Conservation (phyloP, 2,113 vertebrate genomes). For the Pygoscelis antarcticus region DNA sequence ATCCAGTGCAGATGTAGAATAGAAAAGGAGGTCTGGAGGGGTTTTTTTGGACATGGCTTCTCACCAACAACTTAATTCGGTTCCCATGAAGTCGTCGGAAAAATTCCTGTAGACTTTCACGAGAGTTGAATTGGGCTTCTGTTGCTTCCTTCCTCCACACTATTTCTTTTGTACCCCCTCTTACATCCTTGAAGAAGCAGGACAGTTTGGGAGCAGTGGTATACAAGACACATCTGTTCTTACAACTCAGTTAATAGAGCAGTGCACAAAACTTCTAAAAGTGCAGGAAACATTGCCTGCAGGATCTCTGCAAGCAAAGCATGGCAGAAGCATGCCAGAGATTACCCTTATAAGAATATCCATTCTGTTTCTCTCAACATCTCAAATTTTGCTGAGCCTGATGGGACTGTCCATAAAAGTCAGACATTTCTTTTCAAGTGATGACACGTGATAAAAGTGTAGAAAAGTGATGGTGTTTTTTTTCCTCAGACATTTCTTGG, state of each 20-base stretch:
- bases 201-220: neutral
- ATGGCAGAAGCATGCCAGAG: neutral
- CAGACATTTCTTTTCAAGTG: neutral
- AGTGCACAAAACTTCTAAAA: neutral
- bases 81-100: neutral
- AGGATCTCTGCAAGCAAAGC: neutral
- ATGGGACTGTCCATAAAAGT: neutral
- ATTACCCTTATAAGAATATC: neutral
- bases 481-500: neutral
- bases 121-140: neutral
- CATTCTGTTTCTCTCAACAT: neutral
- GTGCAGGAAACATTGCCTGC: neutral
- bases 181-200: neutral
- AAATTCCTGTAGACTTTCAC: conserved; percentile 15
- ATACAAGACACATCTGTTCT: neutral
- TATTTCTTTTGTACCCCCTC: neutral
- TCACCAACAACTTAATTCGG: neutral
- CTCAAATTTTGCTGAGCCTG: neutral
- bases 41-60: neutral
- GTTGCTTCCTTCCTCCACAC: conserved; percentile 3
- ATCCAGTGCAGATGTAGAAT: neutral
- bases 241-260: neutral
- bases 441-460: neutral
- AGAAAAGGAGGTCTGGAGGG: neutral
- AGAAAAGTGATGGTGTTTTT: neutral